Evolutionary conservation across 2,797 vertebrate species (phyloP), one percentile per base, ranked within the genome.

Genomic region (Tarsius wallacei): DNA sequence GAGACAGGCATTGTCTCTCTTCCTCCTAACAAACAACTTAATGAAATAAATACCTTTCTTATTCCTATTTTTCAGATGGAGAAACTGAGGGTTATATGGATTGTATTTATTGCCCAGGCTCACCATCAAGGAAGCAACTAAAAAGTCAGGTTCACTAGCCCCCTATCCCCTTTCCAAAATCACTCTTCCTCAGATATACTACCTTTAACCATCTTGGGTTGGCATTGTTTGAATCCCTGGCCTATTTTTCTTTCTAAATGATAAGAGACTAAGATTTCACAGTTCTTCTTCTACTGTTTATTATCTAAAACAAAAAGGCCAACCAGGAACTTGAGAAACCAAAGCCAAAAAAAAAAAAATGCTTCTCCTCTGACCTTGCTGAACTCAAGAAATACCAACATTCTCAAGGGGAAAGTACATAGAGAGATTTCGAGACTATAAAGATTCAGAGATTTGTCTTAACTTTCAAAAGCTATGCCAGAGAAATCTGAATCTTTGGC

Each of bases 401-500:
- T 42, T 97, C 80, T 95, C 68, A 63, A 66, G 51, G 28, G 74
- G n/a, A 88, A 81, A 78, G 1, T 61, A 49, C 2, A 55, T 74
- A 19, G 7, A 87, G 12, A 91, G 22, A 85, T 74, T 76, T 80
- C 31, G 77, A 96, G 53, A 91, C 28, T 33, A 49, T 93, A 82
- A 93, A 95, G 88, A 97, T 59, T 94, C 55, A 91, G 55, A 96
- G 70, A 96, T 87, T 24, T 93, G 3, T 95, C 21, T 94, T 96
- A 96, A 90, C 78, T 87, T 97, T 96, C 68, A 95, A 83, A 89
- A 84, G 24, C 19, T 85, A 73, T 91, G 49, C 33, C 90, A 96
- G 88, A 86, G 68, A 91, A 93, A 97, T 93, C 15, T 70, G 61
- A 96, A 95, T 96, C 88, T 95, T 83, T 89, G 70, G 28, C 92